Percentiles rank a stretch among this genome's conserved stretches.
Conservation (phyloP, 2,888 invertebrate genomes). For the Mactromeris polynyma region DNA sequence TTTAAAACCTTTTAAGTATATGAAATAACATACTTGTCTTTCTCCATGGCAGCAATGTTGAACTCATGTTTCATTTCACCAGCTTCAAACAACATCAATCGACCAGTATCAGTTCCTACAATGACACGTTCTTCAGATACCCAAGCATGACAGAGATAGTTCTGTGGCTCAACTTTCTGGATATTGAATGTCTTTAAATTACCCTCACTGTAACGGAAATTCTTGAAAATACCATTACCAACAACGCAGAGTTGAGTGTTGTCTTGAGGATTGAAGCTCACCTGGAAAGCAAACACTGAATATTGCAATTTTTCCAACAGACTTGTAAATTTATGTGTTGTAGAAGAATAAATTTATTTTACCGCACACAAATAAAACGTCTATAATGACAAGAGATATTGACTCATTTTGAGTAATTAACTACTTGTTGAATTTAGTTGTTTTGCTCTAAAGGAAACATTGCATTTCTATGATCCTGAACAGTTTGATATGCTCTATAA, state of each 20-base stretch:
- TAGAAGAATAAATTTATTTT: too few species aligned
- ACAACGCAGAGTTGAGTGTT: conserved; percentile 91
- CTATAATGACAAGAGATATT: too few species aligned
- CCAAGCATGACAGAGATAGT: conserved; percentile 93
- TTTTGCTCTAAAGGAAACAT: too few species aligned
- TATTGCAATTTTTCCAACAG: too few species aligned
- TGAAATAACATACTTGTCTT: conserved; percentile 72
- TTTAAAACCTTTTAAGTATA: neutral
- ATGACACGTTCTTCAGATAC: conserved; percentile 94
- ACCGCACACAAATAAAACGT: too few species aligned
- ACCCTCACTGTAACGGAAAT: conserved; percentile 92
- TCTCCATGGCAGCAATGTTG: conserved; percentile 77
- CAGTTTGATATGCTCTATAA: too few species aligned
- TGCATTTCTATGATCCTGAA: too few species aligned
- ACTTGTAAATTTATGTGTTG: too few species aligned
- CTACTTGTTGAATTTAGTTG: too few species aligned
- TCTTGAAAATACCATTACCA: conserved; percentile 91
- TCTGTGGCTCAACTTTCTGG: conserved; percentile 93
- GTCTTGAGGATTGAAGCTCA: conserved; percentile 93
- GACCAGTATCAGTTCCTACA: conserved; percentile 93
- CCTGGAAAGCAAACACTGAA: conserved; percentile 89
- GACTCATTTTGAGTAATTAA: too few species aligned
- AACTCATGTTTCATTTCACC: conserved; percentile 91
- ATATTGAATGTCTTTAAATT: conserved; percentile 94
- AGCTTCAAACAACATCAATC: conserved; percentile 93